phyloP scores from a whole-genome alignment of 30 jellyfish, hydroid and myxozoan species.

The Nemopilema nomurai region DNA sequence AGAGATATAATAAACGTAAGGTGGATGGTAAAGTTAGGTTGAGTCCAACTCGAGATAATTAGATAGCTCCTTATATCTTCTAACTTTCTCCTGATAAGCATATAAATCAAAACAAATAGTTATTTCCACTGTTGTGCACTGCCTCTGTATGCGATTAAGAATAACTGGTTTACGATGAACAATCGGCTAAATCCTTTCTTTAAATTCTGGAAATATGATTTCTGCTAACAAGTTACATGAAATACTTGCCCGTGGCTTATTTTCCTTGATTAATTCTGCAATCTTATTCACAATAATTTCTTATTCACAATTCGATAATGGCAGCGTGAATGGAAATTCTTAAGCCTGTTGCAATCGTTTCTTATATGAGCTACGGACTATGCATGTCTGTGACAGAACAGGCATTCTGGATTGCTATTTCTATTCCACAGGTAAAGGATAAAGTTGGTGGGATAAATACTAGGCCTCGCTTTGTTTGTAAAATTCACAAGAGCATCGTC shows the following conservation, averaged over 20 bases:
- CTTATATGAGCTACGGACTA: neutral
- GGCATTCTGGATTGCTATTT: neutral
- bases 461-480: slow-evolving; percentile 2
- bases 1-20: too few species aligned
- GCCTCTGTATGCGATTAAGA: neutral
- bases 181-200: neutral
- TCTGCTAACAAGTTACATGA: neutral
- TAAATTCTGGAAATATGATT: neutral
- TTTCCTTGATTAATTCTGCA: neutral
- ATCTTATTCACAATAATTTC: too few species aligned
- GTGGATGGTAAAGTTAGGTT: too few species aligned
- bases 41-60: neutral
- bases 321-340: neutral
- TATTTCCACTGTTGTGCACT: neutral
- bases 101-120: neutral
- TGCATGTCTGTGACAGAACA: neutral
- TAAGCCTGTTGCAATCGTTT: neutral
- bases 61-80: neutral
- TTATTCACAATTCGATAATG: neutral
- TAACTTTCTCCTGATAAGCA: neutral
- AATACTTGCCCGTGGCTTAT: neutral
- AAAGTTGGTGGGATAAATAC: neutral
- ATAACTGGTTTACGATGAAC: neutral
- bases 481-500: neutral
- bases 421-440: neutral